phyloP scores from a whole-genome alignment of 2,113 vertebrate species.

The Podarcis muralis region DNA sequence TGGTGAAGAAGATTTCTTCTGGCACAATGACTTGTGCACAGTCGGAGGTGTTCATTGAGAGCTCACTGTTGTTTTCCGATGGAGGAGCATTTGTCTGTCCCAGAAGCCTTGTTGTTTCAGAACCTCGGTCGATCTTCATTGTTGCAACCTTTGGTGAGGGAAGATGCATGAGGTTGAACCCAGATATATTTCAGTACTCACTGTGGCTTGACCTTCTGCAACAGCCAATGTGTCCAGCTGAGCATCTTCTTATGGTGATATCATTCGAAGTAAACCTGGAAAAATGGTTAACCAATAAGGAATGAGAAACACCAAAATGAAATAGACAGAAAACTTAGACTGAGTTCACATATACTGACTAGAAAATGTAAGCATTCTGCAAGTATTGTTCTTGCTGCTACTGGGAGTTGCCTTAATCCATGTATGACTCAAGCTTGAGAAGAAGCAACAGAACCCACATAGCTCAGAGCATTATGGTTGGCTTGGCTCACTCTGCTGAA shows the following conservation, averaged over 20 bases:
- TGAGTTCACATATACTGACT: neutral
- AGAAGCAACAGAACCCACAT: neutral
- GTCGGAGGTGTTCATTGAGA: slow-evolving; percentile 75
- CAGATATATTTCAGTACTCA: neutral
- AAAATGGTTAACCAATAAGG: slow-evolving; percentile 32
- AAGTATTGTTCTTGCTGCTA: neutral
- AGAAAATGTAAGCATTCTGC: neutral
- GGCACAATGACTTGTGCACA: slow-evolving; percentile 85
- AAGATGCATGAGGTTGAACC: neutral
- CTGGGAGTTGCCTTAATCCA: neutral
- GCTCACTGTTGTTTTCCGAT: slow-evolving; percentile 51
- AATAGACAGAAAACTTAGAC: slow-evolving; percentile 31
- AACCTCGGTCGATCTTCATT: slow-evolving; percentile 59
- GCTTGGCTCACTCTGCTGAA: neutral
- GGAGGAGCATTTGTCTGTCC: slow-evolving; percentile 49
- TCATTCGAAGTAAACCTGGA: neutral
- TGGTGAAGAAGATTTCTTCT: slow-evolving; percentile 84
- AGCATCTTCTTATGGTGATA: slow-evolving; percentile 36
- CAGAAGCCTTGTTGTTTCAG: slow-evolving; percentile 33
- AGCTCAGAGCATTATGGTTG: no score
- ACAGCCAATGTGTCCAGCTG: slow-evolving; percentile 30
- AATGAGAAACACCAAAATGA: slow-evolving; percentile 34
- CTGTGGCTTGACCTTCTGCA: slow-evolving; percentile 32
- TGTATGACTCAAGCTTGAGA: neutral
- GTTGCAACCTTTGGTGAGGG: slow-evolving; percentile 23